These are phyloP conservation scores for Seriola quinqueradiata DNA, from an alignment of 2,113 vertebrate species.

Conservation along the genomic window DNA sequence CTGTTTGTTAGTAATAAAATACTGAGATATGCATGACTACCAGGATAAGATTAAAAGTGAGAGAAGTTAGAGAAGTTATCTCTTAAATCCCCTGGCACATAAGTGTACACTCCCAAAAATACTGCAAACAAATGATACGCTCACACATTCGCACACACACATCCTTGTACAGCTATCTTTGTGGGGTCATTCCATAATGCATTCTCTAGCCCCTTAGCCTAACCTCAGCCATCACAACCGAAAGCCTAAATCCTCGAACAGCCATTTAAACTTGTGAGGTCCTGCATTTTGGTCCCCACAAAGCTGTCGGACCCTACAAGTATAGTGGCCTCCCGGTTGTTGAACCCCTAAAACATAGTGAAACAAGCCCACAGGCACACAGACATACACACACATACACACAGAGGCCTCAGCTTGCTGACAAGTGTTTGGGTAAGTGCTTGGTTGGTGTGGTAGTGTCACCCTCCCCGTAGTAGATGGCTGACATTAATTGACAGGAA, in stretches of 20 bases:
- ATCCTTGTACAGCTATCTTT: too few species aligned
- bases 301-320: too few species aligned
- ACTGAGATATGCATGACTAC: neutral
- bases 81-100: neutral
- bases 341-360: too few species aligned
- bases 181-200: too few species aligned
- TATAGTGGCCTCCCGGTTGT: too few species aligned
- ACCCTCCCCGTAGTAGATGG: slow-evolving; percentile 67
- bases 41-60: neutral
- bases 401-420: slow-evolving; percentile 1
- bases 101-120: slow-evolving; percentile 3
- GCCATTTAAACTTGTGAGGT: too few species aligned
- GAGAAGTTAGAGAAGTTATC: neutral
- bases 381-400: slow-evolving; percentile 8
- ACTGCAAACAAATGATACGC: slow-evolving; percentile 5
- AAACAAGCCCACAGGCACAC: neutral
- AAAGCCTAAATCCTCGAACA: too few species aligned
- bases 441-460: slow-evolving; percentile 26
- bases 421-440: neutral
- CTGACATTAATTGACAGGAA: slow-evolving; percentile 79
- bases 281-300: too few species aligned
- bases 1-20: neutral
- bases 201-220: too few species aligned
- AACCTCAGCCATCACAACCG: too few species aligned
- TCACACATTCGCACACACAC: neutral